These are phyloP conservation scores for Erebia epiphron DNA, from an alignment of 2,888 invertebrate genomes.

Conservation along the genomic window DNA sequence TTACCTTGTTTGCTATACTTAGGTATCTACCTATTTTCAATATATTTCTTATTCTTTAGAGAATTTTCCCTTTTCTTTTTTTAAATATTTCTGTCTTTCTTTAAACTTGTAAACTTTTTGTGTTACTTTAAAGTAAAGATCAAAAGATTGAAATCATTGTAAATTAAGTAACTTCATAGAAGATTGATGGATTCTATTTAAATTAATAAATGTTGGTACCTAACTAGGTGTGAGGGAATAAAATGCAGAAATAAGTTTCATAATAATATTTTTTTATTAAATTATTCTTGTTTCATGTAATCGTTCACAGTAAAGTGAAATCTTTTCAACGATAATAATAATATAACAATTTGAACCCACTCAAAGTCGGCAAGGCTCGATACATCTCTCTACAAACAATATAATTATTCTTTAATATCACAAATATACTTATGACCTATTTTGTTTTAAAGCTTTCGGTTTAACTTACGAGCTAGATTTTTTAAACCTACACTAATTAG, in stretches of 20 bases:
- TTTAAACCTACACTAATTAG: conserved; percentile 60
- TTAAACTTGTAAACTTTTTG: no score
- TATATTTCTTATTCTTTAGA: background rate
- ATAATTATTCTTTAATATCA: conserved; percentile 82
- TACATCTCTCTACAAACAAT: conserved; percentile 79
- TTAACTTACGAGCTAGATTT: conserved; percentile 73
- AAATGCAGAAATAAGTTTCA: conserved; percentile 73
- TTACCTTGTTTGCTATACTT: background rate
- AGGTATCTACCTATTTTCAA: background rate
- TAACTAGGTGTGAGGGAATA: conserved; percentile 46
- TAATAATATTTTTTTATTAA: conserved; percentile 71
- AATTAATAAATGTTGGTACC: background rate
- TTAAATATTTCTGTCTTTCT: background rate
- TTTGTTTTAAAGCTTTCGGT: conserved; percentile 80
- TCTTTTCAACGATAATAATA: conserved; percentile 77
- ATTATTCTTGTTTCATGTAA: conserved; percentile 63
- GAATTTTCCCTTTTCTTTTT: background rate
- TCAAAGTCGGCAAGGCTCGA: conserved; percentile 62
- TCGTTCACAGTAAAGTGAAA: conserved; percentile 72
- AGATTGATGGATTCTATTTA: background rate
- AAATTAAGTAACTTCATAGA: background rate
- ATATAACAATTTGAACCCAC: conserved; percentile 74
- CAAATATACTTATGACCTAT: conserved; percentile 78
- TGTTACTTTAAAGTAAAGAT: background rate
- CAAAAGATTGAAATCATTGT: no score